A percentile compares a stretch with the other conserved stretches of the same genome.
phyloP scores from a whole-genome alignment of 2,113 vertebrate genomes.

The Phalacrocorax carbo region DNA sequence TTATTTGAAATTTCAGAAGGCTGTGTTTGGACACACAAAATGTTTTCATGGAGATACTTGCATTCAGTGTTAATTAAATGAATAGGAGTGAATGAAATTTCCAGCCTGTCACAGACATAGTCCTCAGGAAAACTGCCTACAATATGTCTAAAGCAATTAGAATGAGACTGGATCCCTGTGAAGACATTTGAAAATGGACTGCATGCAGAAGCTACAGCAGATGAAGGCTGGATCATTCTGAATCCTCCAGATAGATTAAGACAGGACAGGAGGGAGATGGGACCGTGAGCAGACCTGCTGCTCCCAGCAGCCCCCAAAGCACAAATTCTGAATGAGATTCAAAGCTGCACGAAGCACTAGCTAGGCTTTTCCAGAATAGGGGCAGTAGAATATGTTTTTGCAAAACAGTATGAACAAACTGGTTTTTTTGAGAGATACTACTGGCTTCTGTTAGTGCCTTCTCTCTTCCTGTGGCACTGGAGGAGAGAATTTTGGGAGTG shows the following conservation, averaged over 20 bases:
- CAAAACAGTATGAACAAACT: background rate
- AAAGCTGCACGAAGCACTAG: background rate
- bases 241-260: background rate
- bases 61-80: background rate
- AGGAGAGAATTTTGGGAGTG: background rate
- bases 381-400: background rate
- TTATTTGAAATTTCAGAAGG: background rate
- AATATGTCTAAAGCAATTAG: background rate
- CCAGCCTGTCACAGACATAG: background rate
- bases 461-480: background rate
- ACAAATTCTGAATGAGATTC: background rate
- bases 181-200: background rate
- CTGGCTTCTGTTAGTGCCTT: background rate
- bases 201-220: background rate
- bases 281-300: background rate
- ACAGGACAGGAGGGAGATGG: background rate
- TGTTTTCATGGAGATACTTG: background rate
- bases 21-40: background rate
- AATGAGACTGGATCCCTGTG: background rate
- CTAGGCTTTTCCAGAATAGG: background rate
- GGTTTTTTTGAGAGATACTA: background rate
- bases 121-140: background rate
- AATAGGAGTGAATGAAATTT: background rate
- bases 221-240: background rate
- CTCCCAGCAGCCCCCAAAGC: background rate